Base-by-base conservation (phyloP, 2,113 vertebrate genomes). In the Saiga tatarica region DNA sequence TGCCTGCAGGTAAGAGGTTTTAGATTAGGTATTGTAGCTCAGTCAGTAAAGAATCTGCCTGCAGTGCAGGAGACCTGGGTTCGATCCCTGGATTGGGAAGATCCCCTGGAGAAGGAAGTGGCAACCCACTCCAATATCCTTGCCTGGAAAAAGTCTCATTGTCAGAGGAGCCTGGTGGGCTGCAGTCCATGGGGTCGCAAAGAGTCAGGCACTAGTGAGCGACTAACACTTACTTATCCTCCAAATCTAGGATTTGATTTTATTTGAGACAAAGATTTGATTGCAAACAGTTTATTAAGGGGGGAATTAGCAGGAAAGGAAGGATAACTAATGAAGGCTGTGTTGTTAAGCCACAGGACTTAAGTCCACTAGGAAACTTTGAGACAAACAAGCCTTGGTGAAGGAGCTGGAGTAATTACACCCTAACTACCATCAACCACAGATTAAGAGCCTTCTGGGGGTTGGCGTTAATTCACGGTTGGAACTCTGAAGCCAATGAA, bases 201-300 rank as follows among this genome's bases (percentile, higher is more conserved):
- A 71, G 67, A 74, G 19, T 39, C 2, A 1, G n/a, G 67, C 10
- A 74, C 0, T 0, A 74, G 5, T 74, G 19, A 74, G 36, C 2
- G 0, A 23, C 67, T 74, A 39, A 74, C 19, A 39, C 19, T 74
- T 71, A 67, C 9, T 71, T 74, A 74, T 74, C 36, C 36, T 74
- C n/a, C 36, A 39, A 36, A 74, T 36, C 67, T 74, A 74, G 36
- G n/a, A 71, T 39, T 71, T 71, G n/a, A 39, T 71, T 23, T 39
- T 4, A 71, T 71, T 71, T 39, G n/a, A 71, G 67, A 39, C 10
- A 39, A 84, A 71, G 33, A 47, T 79, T 57, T 55, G 71, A 87
- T 25, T 86, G 53, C 82, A 94, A 94, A 83, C 6, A 74, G 81
- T 90, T 87, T 36, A 30, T 36, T 62, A 84, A 87, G 33, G 15